These are phyloP conservation scores for Pseudomugil tenellus DNA, from an alignment of 2,797 vertebrate genomes.

Conservation along the genomic window DNA sequence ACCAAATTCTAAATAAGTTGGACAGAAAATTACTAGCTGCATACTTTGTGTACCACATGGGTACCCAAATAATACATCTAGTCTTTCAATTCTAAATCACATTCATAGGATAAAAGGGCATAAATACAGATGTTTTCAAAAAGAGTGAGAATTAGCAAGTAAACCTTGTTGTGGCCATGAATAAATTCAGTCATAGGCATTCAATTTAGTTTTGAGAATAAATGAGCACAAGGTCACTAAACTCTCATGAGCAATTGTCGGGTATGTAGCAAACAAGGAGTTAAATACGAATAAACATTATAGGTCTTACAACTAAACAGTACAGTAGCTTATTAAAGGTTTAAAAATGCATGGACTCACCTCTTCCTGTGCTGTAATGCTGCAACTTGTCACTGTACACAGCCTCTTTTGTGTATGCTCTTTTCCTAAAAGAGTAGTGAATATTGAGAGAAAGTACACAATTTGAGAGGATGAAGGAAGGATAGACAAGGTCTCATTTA, in stretches of 20 bases:
- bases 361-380: conserved; percentile 97
- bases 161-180: not conserved
- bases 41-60: not conserved
- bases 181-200: not conserved
- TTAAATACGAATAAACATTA: conserved; percentile 5
- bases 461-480: conserved; percentile 59
- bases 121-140: too few species aligned
- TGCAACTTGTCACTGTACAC: conserved; percentile 98
- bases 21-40: not conserved
- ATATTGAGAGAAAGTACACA: conserved; percentile 44
- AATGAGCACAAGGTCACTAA: not conserved
- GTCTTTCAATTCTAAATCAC: not conserved
- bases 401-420: conserved; percentile 95
- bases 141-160: too few species aligned
- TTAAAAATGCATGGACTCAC: conserved; percentile 79
- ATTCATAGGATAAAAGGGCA: not conserved
- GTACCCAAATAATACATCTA: not conserved
- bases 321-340: not conserved
- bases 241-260: not conserved
- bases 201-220: not conserved
- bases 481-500: conserved; percentile 57
- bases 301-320: not conserved
- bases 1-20: not conserved
- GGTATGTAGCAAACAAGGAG: not conserved
- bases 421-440: conserved; percentile 85